Evolutionary conservation across 53 echinoderm and acorn worm genomes (phyloP).

Genomic region (Crossaster papposus): DNA sequence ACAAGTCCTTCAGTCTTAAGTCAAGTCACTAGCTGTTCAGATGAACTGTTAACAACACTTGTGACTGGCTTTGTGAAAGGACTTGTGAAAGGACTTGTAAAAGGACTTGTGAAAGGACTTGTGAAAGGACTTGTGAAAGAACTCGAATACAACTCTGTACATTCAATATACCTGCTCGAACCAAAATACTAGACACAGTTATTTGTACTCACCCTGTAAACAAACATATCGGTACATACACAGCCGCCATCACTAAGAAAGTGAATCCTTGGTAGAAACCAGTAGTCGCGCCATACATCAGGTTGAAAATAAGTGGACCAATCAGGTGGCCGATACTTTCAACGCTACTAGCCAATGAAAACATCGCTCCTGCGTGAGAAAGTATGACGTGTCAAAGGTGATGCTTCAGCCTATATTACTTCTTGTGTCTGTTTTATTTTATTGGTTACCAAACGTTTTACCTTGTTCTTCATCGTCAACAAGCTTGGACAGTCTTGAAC

Average conservation of each 20-base stretch:
- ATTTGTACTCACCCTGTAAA: constrained; percentile 53
- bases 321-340: constrained; percentile 70
- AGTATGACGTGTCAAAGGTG: background rate
- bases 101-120: no score
- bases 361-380: constrained; percentile 48
- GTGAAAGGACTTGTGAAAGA: no score
- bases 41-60: no score
- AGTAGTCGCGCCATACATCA: constrained; percentile 63
- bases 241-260: constrained; percentile 63
- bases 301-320: constrained; percentile 66
- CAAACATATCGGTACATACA: constrained; percentile 58
- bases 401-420: background rate
- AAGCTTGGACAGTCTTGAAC: constrained; percentile 64
- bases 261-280: constrained; percentile 43
- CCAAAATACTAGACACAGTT: background rate
- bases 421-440: no score
- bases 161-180: background rate
- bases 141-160: no score
- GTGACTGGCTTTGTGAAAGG: no score
- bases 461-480: constrained; percentile 54
- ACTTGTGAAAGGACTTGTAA: no score
- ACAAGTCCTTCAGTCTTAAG: no score
- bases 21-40: no score
- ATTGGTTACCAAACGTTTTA: background rate
- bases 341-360: constrained; percentile 65